Evolutionary conservation across 2,888 invertebrate genomes (phyloP).

Genomic region (Brassicogethes aeneus): DNA sequence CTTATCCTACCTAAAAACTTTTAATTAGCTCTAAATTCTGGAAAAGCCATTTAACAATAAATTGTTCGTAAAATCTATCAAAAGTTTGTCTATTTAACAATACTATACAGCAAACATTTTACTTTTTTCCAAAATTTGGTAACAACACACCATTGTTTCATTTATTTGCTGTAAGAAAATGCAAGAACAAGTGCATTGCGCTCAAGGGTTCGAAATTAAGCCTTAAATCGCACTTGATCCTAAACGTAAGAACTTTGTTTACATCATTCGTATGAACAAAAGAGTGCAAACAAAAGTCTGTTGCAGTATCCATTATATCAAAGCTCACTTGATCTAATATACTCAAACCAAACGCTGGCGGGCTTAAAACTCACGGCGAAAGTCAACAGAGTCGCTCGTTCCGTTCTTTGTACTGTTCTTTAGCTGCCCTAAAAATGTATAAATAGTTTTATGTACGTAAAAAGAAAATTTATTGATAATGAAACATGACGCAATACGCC

Average conservation of each 20-base stretch:
- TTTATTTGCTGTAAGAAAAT: too few relatives aligned
- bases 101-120: too few relatives aligned
- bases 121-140: too few relatives aligned
- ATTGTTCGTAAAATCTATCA: too few relatives aligned
- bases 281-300: conserved; percentile 15
- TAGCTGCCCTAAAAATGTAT: neutral
- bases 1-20: too few relatives aligned
- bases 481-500: too few relatives aligned
- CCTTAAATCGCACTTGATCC: conserved; percentile 9
- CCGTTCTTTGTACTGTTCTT: conserved; percentile 4
- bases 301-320: conserved; percentile 15
- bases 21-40: too few relatives aligned
- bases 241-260: conserved; percentile 13
- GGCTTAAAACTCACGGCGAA: conserved; percentile 6
- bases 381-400: conserved; percentile 4
- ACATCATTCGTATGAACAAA: conserved; percentile 12
- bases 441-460: neutral
- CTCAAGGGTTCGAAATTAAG: conserved; percentile 3
- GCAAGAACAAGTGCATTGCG: too few relatives aligned
- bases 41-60: too few relatives aligned
- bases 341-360: conserved; percentile 11
- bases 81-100: too few relatives aligned
- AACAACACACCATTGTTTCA: too few relatives aligned
- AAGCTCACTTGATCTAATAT: conserved; percentile 15
- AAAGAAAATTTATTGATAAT: neutral